Conservation (phyloP, 2,113 vertebrate species). For the Antechinus stuartii region DNA sequence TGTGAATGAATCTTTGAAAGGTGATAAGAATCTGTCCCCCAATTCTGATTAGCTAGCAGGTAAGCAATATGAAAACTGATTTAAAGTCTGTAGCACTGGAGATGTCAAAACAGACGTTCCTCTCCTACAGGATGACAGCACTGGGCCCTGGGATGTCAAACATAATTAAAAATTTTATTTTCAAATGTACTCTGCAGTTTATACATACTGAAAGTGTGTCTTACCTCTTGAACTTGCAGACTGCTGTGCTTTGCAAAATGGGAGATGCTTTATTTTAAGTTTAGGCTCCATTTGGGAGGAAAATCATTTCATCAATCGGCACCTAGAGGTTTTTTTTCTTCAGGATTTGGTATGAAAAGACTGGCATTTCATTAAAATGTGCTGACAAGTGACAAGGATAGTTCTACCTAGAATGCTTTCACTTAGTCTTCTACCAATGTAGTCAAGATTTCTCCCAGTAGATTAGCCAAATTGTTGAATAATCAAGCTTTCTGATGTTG, state of each 20-base stretch:
- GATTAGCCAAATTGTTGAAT: slow-evolving; percentile 48
- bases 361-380: slow-evolving; percentile 68
- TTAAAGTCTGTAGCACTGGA: slow-evolving; percentile 72
- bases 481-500: slow-evolving; percentile 14
- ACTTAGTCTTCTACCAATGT: slow-evolving; percentile 17
- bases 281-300: slow-evolving; percentile 62
- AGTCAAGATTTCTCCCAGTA: slow-evolving; percentile 18
- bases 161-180: slow-evolving; percentile 82
- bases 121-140: slow-evolving; percentile 72
- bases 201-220: slow-evolving; percentile 46
- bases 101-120: slow-evolving; percentile 80
- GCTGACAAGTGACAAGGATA: slow-evolving; percentile 56
- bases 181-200: slow-evolving; percentile 74
- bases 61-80: slow-evolving; percentile 69
- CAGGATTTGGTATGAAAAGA: slow-evolving; percentile 55
- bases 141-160: slow-evolving; percentile 74
- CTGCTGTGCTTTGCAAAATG: slow-evolving; percentile 69
- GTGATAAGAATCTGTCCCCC: slow-evolving; percentile 6
- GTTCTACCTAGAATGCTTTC: slow-evolving; percentile 35
- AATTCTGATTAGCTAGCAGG: slow-evolving; percentile 68
- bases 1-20: slow-evolving; percentile 24
- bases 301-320: slow-evolving; percentile 64
- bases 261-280: slow-evolving; percentile 52
- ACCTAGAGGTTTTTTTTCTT: slow-evolving; percentile 50
- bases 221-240: slow-evolving; percentile 72